Evolutionary conservation across 53 echinoderm and acorn worm genomes (phyloP), one percentile per base, ranked within the genome.

Genomic region (Pentamera pediparva): DNA sequence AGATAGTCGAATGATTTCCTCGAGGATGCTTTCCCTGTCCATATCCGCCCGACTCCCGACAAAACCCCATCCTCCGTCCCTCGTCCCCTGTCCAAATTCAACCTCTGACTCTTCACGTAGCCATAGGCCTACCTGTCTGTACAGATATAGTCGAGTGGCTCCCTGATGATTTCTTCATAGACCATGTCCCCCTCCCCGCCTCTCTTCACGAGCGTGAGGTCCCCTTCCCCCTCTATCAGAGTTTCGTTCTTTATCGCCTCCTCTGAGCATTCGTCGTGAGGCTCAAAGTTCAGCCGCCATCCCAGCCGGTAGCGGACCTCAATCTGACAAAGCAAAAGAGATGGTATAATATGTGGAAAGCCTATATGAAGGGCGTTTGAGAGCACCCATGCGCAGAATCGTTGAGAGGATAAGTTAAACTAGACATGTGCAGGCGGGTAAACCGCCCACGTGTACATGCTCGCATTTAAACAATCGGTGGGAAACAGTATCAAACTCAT

Each of bases 221-320:
- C 35, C 10, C 73, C 73, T 20, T 72, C 73, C 11, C 73, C 73
- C 9, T 54, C 55, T 7, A 72, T 51, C 10, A 72, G 13, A 8
- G 52, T 51, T 5, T 35, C 26, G 12, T 72, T 72, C 53, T 33
- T 35, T 17, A 72, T 72, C 5, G 73, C 73, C 5, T 20, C 54
- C 34, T 72, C 73, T 13, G 55, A 52, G 32, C 73, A 72, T 11
- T 35, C 12, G 12, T 53, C 51, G 32, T 72, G 73, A 31, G 73
- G 73, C 54, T 52, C 53, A 19, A 18, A 72, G 30, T 72, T 72
- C 13, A 72, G 73, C 21, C 10, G n/a, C 73, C 73, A 72, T n/a
- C 52, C 73, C 20, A 72, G 54, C n/a, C 73, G 32, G 32, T 72
- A 72, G 18, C 24, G 37, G 20, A 72, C 37, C 26, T 72, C 54